These are phyloP conservation scores for Plectrocnemia conspersa DNA, from an alignment of 1,140 invertebrate species.

Conservation along the genomic window DNA sequence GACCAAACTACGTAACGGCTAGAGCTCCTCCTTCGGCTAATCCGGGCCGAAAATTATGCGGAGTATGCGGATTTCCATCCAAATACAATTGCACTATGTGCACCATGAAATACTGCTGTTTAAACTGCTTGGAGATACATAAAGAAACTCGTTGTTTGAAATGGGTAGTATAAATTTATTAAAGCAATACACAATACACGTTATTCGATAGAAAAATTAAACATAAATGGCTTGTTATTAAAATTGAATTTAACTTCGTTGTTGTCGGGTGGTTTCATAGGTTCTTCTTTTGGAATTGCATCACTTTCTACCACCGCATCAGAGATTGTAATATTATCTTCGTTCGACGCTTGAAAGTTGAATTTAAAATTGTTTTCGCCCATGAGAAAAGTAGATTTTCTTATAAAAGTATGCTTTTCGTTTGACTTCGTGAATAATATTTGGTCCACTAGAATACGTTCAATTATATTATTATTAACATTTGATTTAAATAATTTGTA, in stretches of 20 bases:
- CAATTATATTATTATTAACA: neutral
- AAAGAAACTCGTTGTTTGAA: constrained; percentile 13
- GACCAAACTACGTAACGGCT: constrained; percentile 4
- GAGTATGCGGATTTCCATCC: constrained; percentile 8
- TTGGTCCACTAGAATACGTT: constrained; percentile 32
- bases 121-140: constrained; percentile 4
- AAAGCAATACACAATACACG: neutral
- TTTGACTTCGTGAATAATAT: constrained; percentile 46
- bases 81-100: constrained; percentile 1
- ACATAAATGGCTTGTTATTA: neutral
- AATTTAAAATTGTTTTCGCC: constrained; percentile 50
- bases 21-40: neutral
- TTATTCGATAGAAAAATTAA: constrained; percentile 3
- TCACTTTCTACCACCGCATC: neutral
- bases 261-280: neutral
- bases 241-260: neutral
- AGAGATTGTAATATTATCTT: neutral
- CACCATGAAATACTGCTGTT: constrained; percentile 1
- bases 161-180: constrained; percentile 10
- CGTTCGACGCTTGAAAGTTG: constrained; percentile 45
- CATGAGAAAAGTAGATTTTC: constrained; percentile 45
- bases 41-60: constrained; percentile 3
- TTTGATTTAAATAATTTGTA: neutral
- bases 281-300: neutral
- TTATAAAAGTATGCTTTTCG: constrained; percentile 55